Evolutionary conservation across 2,113 vertebrate species (phyloP).

Genomic region (Scolopax mira): DNA sequence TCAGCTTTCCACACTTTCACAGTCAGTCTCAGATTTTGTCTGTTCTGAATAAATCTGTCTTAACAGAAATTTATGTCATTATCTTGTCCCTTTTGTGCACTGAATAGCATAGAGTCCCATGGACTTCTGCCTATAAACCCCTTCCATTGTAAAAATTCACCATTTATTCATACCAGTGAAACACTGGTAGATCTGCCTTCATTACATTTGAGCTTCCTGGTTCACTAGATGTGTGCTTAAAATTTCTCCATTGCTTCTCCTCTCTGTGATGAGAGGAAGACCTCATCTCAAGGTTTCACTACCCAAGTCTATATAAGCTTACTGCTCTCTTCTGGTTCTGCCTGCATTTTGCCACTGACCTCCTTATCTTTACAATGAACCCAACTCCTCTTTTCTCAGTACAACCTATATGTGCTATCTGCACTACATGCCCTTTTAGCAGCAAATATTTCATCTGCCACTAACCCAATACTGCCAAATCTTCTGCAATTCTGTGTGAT

Average conservation of each 20-base stretch:
- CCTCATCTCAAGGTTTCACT: background rate
- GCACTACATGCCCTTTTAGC: background rate
- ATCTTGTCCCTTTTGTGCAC: background rate
- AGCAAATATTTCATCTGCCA: background rate
- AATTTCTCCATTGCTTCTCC: background rate
- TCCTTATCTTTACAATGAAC: background rate
- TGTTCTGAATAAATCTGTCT: background rate
- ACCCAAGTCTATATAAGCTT: accelerated
- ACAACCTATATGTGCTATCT: background rate
- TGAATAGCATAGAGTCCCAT: background rate
- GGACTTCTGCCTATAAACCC: background rate
- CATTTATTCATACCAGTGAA: background rate
- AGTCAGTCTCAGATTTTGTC: background rate
- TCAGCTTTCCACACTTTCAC: background rate
- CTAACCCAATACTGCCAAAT: background rate
- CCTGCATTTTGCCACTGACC: background rate
- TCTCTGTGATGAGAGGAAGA: background rate
- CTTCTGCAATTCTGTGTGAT: background rate
- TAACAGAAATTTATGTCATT: background rate
- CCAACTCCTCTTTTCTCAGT: background rate
- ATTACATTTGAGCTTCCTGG: background rate
- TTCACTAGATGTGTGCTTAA: background rate
- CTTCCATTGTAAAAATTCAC: background rate
- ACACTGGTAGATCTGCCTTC: background rate
- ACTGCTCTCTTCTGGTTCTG: background rate